Conservation (phyloP, 1,140 invertebrate genomes). For the Drosophila navojoa region DNA sequence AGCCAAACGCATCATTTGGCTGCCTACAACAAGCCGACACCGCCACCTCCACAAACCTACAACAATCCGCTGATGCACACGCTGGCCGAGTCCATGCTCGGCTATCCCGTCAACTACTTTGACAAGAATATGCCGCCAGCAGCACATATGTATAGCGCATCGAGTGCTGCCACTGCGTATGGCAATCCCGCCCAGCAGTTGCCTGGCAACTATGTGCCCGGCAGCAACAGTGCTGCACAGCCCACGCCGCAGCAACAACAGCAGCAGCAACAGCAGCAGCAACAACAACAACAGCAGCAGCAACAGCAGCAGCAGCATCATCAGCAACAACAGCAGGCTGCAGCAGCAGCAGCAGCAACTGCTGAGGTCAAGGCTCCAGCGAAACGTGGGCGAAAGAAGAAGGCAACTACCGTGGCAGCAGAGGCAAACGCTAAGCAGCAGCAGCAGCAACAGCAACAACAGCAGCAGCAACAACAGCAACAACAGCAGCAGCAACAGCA, state of each 20-base stretch:
- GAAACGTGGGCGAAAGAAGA: conserved; percentile 79
- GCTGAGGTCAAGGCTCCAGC: conserved; percentile 75
- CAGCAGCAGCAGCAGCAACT: conserved; percentile 11
- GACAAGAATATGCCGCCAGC: conserved; percentile 80
- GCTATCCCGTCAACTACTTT: conserved; percentile 72
- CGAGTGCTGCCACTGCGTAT: conserved; percentile 57
- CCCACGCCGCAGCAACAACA: conserved; percentile 41
- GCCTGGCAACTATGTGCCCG: conserved; percentile 74
- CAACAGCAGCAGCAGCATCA: conserved; percentile 3
- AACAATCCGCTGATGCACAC: conserved; percentile 75
- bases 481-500: conserved; percentile 47
- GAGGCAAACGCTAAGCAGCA: conserved; percentile 62
- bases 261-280: conserved; percentile 41
- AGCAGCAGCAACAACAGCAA: conserved; percentile 51
- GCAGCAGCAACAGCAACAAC: conserved; percentile 52
- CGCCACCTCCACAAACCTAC: conserved; percentile 76
- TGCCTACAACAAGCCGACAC: conserved; percentile 76
- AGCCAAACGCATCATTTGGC: conserved; percentile 76
- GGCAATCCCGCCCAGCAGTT: conserved; percentile 73
- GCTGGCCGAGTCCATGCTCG: conserved; percentile 64
- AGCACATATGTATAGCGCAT: conserved; percentile 78
- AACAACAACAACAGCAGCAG: conserved; percentile 15
- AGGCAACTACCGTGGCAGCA: conserved; percentile 68
- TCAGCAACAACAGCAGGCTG: conserved; percentile 11
- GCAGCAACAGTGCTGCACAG: conserved; percentile 48